Conservation (phyloP, 2,113 vertebrate genomes). For the Myiozetetes cayanensis region DNA sequence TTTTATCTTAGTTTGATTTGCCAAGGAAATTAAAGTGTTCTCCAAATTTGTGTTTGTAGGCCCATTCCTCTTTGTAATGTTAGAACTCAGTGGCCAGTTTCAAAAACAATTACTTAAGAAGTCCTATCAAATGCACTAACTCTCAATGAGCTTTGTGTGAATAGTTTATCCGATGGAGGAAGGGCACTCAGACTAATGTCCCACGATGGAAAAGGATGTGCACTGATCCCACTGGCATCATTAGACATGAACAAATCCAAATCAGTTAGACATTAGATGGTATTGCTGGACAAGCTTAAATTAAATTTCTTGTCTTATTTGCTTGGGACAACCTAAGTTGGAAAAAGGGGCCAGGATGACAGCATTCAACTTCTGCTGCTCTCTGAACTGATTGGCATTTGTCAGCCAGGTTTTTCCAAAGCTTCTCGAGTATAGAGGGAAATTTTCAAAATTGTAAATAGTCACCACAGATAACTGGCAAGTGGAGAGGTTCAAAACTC, state of each 20-base stretch:
- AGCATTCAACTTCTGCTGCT: not conserved
- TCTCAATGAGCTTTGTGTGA: not conserved
- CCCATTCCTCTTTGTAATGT: not conserved
- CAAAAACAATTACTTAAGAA: not conserved
- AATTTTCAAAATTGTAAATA: not conserved
- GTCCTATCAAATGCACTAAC: not conserved
- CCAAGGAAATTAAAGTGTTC: not conserved
- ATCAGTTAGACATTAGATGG: not conserved
- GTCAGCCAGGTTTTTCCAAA: not conserved
- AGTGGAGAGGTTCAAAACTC: not conserved
- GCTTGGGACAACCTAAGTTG: not conserved
- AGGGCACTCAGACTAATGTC: not conserved
- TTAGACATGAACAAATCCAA: not conserved
- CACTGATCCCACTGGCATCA: not conserved
- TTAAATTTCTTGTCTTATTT: not conserved
- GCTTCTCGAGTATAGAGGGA: not conserved
- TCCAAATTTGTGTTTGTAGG: not conserved
- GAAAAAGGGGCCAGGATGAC: not conserved
- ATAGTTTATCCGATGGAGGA: not conserved
- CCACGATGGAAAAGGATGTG: not conserved
- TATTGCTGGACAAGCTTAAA: not conserved
- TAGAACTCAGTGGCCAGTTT: not conserved
- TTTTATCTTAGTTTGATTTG: not conserved
- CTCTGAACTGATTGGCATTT: not conserved
- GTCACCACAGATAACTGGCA: not conserved